Percentiles rank a stretch among this genome's conserved stretches.
These are phyloP conservation scores for Hesperia comma DNA, from an alignment of 2,888 invertebrate genomes.

Conservation along the genomic window DNA sequence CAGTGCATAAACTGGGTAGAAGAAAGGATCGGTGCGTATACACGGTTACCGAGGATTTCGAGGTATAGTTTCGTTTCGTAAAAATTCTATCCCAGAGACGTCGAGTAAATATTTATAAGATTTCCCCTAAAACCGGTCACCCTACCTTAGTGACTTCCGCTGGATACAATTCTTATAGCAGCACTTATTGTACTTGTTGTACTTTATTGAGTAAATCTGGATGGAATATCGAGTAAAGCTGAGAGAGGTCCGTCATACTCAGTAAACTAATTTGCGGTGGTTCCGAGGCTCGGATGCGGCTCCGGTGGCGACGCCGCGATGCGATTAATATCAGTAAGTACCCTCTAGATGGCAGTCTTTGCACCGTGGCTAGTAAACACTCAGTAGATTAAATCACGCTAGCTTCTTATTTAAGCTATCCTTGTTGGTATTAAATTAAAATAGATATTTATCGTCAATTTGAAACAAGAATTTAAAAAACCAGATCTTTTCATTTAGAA, in stretches of 20 bases:
- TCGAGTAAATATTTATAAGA: too few relatives aligned
- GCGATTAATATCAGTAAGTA: constrained; percentile 3
- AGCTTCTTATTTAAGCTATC: not conserved
- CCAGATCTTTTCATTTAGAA: too few relatives aligned
- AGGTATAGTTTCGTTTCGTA: too few relatives aligned
- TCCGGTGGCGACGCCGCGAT: not conserved
- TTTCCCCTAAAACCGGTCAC: too few relatives aligned
- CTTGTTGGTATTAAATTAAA: too few relatives aligned
- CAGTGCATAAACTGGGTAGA: too few relatives aligned
- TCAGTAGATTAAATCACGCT: not conserved
- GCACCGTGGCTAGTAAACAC: not conserved
- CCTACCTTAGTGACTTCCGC: too few relatives aligned
- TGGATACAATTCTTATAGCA: not conserved
- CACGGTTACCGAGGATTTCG: too few relatives aligned
- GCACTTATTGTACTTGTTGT: not conserved
- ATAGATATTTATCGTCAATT: too few relatives aligned
- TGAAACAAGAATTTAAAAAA: too few relatives aligned
- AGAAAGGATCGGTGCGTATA: too few relatives aligned
- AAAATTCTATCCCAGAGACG: too few relatives aligned
- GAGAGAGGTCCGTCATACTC: constrained; percentile 8
- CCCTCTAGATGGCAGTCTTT: not conserved
- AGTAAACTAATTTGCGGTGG: constrained; percentile 31
- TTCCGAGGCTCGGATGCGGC: constrained; percentile 1
- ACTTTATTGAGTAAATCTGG: not conserved
- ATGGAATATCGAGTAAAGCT: not conserved